phyloP scores from a whole-genome alignment of 2,113 vertebrate genomes.

The Fukomys damarensis region DNA sequence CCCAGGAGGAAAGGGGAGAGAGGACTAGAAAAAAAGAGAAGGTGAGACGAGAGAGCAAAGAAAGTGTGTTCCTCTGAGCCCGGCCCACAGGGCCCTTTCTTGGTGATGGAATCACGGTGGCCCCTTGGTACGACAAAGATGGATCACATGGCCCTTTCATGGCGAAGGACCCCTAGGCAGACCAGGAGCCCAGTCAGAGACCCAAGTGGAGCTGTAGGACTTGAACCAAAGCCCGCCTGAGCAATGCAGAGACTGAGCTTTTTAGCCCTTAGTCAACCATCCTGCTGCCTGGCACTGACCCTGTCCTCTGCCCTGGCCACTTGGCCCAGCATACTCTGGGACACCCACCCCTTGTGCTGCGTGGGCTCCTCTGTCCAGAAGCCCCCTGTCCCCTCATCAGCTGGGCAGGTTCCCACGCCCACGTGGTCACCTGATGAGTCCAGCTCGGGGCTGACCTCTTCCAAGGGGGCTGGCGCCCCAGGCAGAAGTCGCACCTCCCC shows the following conservation, averaged over 20 bases:
- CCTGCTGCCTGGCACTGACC: neutral
- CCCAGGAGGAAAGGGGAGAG: neutral
- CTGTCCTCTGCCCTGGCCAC: neutral
- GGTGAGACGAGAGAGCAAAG: neutral
- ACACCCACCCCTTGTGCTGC: rapidly evolving
- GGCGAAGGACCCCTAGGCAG: rapidly evolving
- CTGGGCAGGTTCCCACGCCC: neutral
- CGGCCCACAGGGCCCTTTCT: neutral
- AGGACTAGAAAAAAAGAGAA: neutral
- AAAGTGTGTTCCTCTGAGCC: rapidly evolving
- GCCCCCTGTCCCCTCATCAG: rapidly evolving
- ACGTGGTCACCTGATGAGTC: neutral
- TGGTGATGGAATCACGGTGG: rapidly evolving
- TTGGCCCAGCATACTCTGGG: rapidly evolving
- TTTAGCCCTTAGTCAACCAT: neutral
- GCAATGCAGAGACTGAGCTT: neutral
- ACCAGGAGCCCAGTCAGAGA: neutral
- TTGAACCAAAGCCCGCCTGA: neutral
- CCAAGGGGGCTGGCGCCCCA: neutral
- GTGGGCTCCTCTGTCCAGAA: neutral
- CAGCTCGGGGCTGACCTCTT: neutral
- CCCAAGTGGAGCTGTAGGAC: rapidly evolving
- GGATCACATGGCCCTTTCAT: too few relatives aligned
- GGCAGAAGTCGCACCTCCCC: neutral
- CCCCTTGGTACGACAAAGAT: neutral